Conservation (phyloP, 2,797 vertebrate species). For the Peromyscus melanophrys region DNA sequence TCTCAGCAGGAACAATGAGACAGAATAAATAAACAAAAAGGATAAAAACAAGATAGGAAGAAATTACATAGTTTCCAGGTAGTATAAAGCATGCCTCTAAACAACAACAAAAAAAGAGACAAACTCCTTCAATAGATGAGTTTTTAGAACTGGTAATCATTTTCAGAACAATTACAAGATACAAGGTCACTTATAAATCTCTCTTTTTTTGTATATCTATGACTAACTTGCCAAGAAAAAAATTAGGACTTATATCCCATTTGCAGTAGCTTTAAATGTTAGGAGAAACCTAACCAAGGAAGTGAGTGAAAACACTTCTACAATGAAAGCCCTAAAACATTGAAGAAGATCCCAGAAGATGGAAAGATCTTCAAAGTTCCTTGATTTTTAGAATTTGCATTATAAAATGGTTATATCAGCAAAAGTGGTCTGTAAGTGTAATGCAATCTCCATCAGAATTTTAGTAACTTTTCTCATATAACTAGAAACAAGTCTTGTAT, state of each 20-base stretch:
- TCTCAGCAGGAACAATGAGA: neutral
- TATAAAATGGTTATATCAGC: too few species aligned
- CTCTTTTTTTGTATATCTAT: neutral
- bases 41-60: neutral
- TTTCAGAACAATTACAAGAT: neutral
- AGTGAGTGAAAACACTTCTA: neutral
- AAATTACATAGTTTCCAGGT: neutral
- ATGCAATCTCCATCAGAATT: neutral
- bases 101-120: neutral
- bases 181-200: neutral
- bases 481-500: neutral
- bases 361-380: neutral
- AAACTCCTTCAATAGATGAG: neutral
- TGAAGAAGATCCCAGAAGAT: neutral
- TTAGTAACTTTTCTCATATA: neutral
- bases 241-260: neutral
- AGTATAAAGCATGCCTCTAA: neutral
- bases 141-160: neutral
- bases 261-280: neutral
- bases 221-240: neutral
- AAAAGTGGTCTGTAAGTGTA: too few species aligned
- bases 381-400: neutral
- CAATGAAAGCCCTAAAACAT: neutral
- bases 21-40: neutral
- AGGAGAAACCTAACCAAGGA: neutral